Percentiles rank a stretch among this genome's conserved stretches.
phyloP scores from a whole-genome alignment of 1,140 invertebrate genomes.

The Ylistrum balloti region DNA sequence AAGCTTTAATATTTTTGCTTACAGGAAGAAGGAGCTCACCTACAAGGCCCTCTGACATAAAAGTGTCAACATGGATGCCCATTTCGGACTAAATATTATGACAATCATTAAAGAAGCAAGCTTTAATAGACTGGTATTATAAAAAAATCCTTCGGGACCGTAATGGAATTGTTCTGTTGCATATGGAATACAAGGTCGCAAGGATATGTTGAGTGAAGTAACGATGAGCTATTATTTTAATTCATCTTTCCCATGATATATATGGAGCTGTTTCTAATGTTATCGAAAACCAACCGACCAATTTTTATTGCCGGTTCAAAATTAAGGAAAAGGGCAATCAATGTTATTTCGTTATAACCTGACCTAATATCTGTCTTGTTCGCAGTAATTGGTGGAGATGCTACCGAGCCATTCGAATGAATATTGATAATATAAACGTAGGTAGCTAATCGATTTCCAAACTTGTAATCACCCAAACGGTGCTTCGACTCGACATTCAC shows the following conservation, averaged over 20 bases:
- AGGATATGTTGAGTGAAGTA: background rate
- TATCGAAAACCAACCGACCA: background rate
- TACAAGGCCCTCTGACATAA: conserved; percentile 8
- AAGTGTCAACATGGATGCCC: background rate
- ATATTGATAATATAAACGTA: conserved; percentile 28
- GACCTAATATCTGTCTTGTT: conserved; percentile 19
- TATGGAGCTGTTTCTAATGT: background rate
- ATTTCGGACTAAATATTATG: conserved; percentile 27
- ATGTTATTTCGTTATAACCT: conserved; percentile 28
- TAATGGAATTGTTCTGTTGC: conserved; percentile 4
- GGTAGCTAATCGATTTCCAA: background rate
- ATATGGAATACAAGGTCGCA: conserved; percentile 27
- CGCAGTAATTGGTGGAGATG: background rate
- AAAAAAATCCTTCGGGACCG: background rate
- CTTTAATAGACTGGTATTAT: background rate
- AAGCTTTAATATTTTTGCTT: background rate
- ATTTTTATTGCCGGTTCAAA: background rate
- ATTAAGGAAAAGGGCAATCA: conserved; percentile 38
- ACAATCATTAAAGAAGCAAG: background rate
- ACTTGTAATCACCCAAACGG: conserved; percentile 20
- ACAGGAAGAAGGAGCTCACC: conserved; percentile 12
- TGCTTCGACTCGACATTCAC: background rate
- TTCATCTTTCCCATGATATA: conserved; percentile 10
- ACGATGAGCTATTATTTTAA: conserved; percentile 16
- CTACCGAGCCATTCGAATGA: background rate